A percentile compares a stretch with the other conserved stretches of the same genome.
Evolutionary conservation across 1,140 invertebrate genomes (phyloP).

Genomic region (Leptinotarsa lineolata): DNA sequence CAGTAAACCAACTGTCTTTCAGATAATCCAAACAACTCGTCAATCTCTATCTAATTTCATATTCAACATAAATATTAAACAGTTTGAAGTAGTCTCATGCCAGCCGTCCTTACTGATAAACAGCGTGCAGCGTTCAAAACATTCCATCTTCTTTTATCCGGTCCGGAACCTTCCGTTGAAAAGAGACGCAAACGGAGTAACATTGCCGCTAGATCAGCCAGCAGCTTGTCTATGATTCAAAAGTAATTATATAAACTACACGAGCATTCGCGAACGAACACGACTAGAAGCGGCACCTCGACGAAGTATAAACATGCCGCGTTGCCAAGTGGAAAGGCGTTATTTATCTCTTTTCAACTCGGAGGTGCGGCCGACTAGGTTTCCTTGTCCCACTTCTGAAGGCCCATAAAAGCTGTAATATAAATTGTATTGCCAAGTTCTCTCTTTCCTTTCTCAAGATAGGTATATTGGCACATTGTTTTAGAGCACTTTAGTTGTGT

Average conservation of each 20-base stretch:
- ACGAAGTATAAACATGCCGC: constrained; percentile 31
- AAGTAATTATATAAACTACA: constrained; percentile 40
- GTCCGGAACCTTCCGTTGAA: background rate
- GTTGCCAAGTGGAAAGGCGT: constrained; percentile 29
- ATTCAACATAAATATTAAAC: constrained; percentile 40
- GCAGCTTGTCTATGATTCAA: constrained; percentile 39
- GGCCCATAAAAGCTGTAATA: constrained; percentile 8
- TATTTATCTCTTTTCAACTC: constrained; percentile 14
- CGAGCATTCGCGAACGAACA: constrained; percentile 23
- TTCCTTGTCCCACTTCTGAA: constrained; percentile 19
- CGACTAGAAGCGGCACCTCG: constrained; percentile 21
- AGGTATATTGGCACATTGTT: constrained; percentile 4
- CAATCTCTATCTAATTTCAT: constrained; percentile 25
- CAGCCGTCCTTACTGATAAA: constrained; percentile 5
- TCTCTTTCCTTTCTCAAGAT: constrained; percentile 2
- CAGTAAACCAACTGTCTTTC: background rate
- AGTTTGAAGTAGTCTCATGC: constrained; percentile 21
- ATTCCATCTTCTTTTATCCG: background rate
- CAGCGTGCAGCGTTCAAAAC: background rate
- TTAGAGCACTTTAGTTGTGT: background rate
- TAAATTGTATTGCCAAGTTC: constrained; percentile 18
- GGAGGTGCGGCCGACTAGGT: background rate
- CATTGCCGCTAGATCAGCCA: background rate
- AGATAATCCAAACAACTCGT: constrained; percentile 4
- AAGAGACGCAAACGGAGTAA: background rate